A percentile compares a stretch with the other conserved stretches of the same genome.
phyloP scores from a whole-genome alignment of 2,797 vertebrate species.

The Anomalospiza imberbis region DNA sequence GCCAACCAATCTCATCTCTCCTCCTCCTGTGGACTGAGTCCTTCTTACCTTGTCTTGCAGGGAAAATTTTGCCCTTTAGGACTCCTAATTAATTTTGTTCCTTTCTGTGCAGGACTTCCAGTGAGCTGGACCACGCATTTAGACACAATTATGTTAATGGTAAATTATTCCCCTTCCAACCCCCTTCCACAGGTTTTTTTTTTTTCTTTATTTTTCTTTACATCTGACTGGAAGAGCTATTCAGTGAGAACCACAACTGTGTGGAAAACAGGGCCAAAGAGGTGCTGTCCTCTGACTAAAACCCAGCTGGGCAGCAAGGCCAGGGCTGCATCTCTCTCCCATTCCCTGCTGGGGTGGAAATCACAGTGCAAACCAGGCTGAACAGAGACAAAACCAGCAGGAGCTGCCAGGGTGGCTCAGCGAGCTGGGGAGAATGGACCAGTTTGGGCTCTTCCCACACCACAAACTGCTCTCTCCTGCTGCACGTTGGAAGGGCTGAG shows the following conservation, averaged over 20 bases:
- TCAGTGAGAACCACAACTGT: not conserved
- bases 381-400: not conserved
- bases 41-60: not conserved
- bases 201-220: not conserved
- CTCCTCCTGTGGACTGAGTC: not conserved
- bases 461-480: not conserved
- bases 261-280: not conserved
- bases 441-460: not conserved
- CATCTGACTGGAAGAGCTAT: not conserved
- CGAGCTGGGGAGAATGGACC: not conserved
- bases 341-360: not conserved
- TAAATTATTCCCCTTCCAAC: not conserved
- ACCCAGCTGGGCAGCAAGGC: not conserved
- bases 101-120: not conserved
- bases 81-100: not conserved
- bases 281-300: no score
- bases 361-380: not conserved
- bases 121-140: not conserved
- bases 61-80: not conserved
- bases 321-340: not conserved
- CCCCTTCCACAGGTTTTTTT: not conserved
- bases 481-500: not conserved
- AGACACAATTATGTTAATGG: not conserved
- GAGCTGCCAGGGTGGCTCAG: not conserved
- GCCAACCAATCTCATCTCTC: not conserved